Percentiles rank a stretch among this genome's conserved stretches.
phyloP scores from a whole-genome alignment of 2,113 vertebrate genomes.

The Podarcis raffonei region DNA sequence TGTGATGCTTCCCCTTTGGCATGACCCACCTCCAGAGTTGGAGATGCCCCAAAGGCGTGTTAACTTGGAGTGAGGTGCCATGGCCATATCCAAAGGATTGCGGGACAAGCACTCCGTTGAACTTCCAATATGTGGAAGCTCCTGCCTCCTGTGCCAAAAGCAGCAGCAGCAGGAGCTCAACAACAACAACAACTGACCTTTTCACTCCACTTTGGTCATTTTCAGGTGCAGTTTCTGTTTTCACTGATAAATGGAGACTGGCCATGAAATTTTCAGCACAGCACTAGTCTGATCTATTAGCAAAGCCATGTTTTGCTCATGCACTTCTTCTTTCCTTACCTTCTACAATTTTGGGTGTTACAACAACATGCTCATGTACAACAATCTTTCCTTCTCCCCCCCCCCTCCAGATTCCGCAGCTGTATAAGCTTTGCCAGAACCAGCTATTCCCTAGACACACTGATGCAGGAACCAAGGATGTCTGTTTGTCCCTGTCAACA shows the following conservation, averaged over 20 bases:
- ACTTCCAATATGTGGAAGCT: neutral
- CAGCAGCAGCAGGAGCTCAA: too few species aligned
- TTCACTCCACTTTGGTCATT: too few species aligned
- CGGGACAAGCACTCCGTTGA: neutral
- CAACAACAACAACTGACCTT: neutral
- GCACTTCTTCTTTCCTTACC: neutral
- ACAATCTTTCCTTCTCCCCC: neutral
- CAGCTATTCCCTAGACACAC: neutral
- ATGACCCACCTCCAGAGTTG: neutral
- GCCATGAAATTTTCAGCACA: too few species aligned
- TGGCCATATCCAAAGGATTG: neutral
- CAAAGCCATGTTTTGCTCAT: neutral
- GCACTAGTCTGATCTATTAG: neutral
- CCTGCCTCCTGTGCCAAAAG: neutral
- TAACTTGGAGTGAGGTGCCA: too few species aligned
- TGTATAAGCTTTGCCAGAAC: conserved; percentile 13
- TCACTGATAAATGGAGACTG: too few species aligned
- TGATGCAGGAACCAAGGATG: neutral
- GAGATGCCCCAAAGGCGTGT: too few species aligned
- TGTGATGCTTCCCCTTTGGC: neutral
- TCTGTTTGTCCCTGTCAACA: neutral
- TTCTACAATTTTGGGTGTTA: neutral
- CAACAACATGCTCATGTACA: neutral
- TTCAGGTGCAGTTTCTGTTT: too few species aligned
- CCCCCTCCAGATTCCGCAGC: neutral